phyloP scores from a whole-genome alignment of 2,113 vertebrate species.

The Pteropus alecto region DNA sequence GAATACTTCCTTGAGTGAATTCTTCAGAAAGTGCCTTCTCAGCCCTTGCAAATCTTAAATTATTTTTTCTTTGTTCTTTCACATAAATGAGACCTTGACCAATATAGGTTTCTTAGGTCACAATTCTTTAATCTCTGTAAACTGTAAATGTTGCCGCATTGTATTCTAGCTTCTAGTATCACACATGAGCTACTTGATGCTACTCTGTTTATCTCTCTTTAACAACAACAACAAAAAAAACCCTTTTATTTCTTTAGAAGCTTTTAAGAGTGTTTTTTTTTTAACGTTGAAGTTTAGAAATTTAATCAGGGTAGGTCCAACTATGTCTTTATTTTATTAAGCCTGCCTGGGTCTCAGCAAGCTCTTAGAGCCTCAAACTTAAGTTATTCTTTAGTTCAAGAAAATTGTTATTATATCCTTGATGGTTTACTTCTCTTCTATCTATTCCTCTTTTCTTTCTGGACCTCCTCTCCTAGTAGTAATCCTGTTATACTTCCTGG shows the following conservation, averaged over 20 bases:
- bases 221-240: not conserved
- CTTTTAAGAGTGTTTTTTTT: not conserved
- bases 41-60: not conserved
- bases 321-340: slow-evolving; percentile 2
- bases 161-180: not conserved
- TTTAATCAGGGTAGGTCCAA: not conserved
- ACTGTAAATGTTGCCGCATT: not conserved
- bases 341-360: not conserved
- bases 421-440: not conserved
- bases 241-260: not conserved
- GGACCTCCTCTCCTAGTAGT: not conserved
- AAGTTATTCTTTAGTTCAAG: not conserved
- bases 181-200: not conserved
- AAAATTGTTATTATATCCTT: not conserved
- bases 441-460: not conserved
- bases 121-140: not conserved
- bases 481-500: not conserved
- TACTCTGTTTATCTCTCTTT: not conserved
- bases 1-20: not conserved
- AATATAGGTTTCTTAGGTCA: not conserved
- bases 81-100: not conserved
- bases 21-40: not conserved
- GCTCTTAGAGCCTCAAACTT: not conserved
- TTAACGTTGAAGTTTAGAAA: not conserved
- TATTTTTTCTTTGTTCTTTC: not conserved